Evolutionary conservation across 2,797 vertebrate genomes (phyloP).

Genomic region (Anguilla obscura): DNA sequence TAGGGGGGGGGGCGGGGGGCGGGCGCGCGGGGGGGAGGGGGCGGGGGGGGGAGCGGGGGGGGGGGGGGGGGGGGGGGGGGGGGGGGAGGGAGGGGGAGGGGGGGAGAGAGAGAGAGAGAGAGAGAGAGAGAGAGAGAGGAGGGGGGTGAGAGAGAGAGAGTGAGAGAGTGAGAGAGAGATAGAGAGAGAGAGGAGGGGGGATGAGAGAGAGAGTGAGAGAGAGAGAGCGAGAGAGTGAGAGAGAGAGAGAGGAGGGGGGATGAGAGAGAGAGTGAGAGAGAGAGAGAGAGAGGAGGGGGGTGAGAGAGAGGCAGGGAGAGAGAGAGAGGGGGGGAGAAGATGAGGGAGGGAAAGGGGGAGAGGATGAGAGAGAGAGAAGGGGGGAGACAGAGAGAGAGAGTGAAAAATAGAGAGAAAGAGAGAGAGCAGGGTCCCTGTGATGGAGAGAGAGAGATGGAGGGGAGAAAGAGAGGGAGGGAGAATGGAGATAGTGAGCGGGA

Average conservation of each 20-base stretch:
- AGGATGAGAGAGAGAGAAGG: not conserved
- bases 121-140: not conserved
- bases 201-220: not conserved
- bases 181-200: not conserved
- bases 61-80: too few relatives aligned
- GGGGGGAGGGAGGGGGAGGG: not conserved
- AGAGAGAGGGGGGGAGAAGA: not conserved
- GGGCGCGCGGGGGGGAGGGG: too few relatives aligned
- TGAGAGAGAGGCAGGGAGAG: constrained; percentile 1
- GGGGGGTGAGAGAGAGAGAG: not conserved
- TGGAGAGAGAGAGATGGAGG: not conserved
- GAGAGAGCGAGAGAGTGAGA: not conserved
- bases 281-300: constrained; percentile 15
- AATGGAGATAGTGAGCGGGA: constrained; percentile 1
- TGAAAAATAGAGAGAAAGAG: too few relatives aligned
- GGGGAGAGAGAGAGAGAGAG: not conserved
- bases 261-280: not conserved
- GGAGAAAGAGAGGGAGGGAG: too few relatives aligned
- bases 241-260: not conserved
- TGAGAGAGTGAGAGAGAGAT: too few relatives aligned
- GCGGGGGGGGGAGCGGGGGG: too few relatives aligned
- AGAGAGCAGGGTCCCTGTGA: not conserved
- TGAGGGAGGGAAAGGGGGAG: not conserved
- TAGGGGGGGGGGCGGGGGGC: too few relatives aligned
- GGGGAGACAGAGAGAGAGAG: not conserved